Evolutionary conservation across 1,140 invertebrate species (phyloP), one percentile per base, ranked within the genome.

Genomic region (Cardiocondyla obscurior): DNA sequence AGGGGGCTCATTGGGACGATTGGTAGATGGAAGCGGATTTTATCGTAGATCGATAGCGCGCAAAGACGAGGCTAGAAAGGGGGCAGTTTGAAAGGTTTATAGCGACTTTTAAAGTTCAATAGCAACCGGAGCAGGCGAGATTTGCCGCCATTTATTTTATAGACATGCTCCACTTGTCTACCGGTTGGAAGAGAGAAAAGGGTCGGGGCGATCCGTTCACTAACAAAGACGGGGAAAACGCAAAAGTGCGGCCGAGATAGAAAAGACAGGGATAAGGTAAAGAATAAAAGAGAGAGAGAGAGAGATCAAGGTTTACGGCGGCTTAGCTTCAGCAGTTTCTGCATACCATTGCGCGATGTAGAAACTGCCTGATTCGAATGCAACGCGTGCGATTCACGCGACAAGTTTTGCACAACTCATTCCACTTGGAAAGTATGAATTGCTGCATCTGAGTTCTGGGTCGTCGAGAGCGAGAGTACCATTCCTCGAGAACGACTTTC

Each of bases 111-210:
- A 87, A 84, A 87, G 85, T 86, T 87, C 85, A 86, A 86, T 84
- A 86, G 85, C 85, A 84, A 81, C 30, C 85, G 57, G n/a, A 73
- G 85, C 70, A 49, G 33, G 73, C 73, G 67, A 74, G 85, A 85
- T 87, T 87, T 74, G 73, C 58, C 44, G 85, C 85, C 65, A 81
- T 87, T 87, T 87, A 86, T 87, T 87, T 87, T 87, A 84, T 84
- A 87, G 81, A 74, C 84, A 81, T 83, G 85, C 85, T 87, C 81
- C 81, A 87, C 85, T 87, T 87, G 85, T 67, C 60, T 53, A 55
- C 33, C 44, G 70, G 36, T 5, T 81, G 30, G 10, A 49, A 57
- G 46, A 19, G 33, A 77, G 30, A 77, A 19, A 57, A 57, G 39
- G 36, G 10, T 5, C 42, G 36, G 36, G 28, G 30, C 33, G 58